Conservation (phyloP, 2,888 invertebrate species). For the Griposia aprilina region DNA sequence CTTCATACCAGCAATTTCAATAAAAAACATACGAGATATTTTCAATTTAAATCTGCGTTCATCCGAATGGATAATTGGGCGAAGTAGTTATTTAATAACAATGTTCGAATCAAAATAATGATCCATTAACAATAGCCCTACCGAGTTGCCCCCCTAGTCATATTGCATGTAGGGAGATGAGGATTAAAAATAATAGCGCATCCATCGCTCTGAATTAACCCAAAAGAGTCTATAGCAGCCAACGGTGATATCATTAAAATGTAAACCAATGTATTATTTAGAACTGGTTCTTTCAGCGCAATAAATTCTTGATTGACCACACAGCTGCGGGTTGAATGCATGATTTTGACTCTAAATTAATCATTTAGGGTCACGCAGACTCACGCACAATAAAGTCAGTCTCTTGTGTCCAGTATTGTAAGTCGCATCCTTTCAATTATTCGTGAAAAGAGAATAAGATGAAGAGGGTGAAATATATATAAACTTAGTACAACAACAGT, state of each 20-base stretch:
- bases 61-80: neutral
- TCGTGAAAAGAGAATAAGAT: neutral
- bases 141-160: neutral
- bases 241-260: neutral
- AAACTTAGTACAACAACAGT: neutral
- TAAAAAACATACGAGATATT: neutral
- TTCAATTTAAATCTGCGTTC: neutral
- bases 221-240: neutral
- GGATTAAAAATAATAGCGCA: neutral
- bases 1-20: neutral
- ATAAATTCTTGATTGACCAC: slow-evolving; percentile 8
- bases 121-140: neutral
- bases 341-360: neutral
- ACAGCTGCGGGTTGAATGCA: neutral
- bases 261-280: neutral
- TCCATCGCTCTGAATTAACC: neutral
- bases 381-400: neutral
- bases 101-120: neutral
- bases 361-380: neutral
- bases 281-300: neutral
- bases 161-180: neutral
- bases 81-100: neutral
- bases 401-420: neutral
- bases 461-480: neutral
- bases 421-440: neutral